These are phyloP conservation scores for Phaonia tiefii DNA, from an alignment of 2,888 invertebrate genomes.

Conservation along the genomic window DNA sequence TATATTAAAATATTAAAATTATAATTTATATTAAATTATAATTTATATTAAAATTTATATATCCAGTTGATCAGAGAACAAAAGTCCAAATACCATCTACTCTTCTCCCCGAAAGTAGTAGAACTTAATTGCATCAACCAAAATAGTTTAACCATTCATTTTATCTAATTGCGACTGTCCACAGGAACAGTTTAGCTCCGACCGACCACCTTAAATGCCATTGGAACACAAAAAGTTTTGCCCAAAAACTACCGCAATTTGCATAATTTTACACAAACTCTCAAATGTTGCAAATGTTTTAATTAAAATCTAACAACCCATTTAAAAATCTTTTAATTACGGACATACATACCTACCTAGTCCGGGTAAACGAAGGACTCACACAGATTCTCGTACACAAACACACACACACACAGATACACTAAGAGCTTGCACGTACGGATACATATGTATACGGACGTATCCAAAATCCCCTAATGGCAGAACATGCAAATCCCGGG, in stretches of 20 bases:
- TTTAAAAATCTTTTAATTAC: constrained; percentile 52
- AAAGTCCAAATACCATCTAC: too few species aligned
- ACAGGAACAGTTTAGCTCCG: too few species aligned
- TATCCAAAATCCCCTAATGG: constrained; percentile 2
- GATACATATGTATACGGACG: not conserved
- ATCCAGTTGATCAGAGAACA: too few species aligned
- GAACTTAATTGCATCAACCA: too few species aligned
- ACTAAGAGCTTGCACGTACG: not conserved
- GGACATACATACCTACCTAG: constrained; percentile 31
- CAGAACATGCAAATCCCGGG: constrained; percentile 50
- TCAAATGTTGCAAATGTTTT: constrained; percentile 41
- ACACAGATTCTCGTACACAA: not conserved
- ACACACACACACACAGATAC: constrained; percentile 2
- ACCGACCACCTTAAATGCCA: too few species aligned
- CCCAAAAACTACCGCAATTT: constrained; percentile 35
- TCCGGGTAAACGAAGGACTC: not conserved
- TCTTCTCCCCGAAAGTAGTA: too few species aligned
- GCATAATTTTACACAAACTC: constrained; percentile 47
- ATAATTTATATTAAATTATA: too few species aligned
- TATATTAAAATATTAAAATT: too few species aligned
- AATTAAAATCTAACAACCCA: constrained; percentile 53
- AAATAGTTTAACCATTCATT: too few species aligned
- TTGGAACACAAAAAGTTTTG: constrained; percentile 47
- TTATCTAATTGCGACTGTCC: too few species aligned
- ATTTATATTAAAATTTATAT: too few species aligned